Conservation (phyloP, 2,888 invertebrate species). For the Ichneumoninae sp. region DNA sequence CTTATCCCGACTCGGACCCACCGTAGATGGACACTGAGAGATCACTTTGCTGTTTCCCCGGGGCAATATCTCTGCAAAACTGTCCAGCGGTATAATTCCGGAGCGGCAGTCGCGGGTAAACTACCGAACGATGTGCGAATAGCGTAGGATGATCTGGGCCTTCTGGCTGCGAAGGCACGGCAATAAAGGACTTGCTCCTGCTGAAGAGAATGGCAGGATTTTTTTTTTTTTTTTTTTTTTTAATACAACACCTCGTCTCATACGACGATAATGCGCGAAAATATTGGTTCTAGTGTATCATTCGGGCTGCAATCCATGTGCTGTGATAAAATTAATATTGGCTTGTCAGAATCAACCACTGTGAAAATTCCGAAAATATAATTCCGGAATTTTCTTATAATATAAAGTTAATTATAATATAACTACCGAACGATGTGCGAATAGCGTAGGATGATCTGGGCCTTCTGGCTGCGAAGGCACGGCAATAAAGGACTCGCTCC, state of each 20-base stretch:
- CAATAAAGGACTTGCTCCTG: neutral
- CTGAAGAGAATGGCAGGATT: constrained; percentile 8
- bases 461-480: neutral
- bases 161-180: neutral
- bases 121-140: constrained; percentile 15
- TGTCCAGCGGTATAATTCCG: neutral
- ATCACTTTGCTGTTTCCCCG: constrained; percentile 15
- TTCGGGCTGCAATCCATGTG: too few species aligned
- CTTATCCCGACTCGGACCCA: constrained; percentile 22
- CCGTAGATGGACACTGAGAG: constrained; percentile 27
- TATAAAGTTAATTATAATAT: too few species aligned
- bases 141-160: constrained; percentile 25
- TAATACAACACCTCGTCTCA: too few species aligned
- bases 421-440: constrained; percentile 17
- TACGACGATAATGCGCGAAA: too few species aligned
- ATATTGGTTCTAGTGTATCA: too few species aligned
- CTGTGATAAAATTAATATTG: too few species aligned
- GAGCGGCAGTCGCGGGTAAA: constrained; percentile 9
- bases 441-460: constrained; percentile 24
- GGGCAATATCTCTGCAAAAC: constrained; percentile 22
- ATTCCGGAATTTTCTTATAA: too few species aligned
- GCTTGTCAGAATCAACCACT: too few species aligned
- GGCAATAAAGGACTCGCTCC: neutral
- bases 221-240: neutral
- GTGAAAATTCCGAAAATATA: neutral